phyloP scores from a whole-genome alignment of 1,140 invertebrate species.

The Hycleus cichorii region DNA sequence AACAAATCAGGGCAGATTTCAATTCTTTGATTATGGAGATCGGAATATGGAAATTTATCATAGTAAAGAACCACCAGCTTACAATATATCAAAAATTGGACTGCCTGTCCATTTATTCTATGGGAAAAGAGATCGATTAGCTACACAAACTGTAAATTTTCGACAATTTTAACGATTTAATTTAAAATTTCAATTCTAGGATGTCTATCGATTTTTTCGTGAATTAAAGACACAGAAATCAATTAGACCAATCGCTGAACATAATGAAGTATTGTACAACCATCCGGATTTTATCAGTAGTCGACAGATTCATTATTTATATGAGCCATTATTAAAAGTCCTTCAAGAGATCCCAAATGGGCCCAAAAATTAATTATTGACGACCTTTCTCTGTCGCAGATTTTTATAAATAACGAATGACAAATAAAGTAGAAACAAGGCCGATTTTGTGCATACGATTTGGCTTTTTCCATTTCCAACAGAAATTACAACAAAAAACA shows the following conservation, averaged over 20 bases:
- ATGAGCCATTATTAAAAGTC: no score
- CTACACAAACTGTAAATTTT: not conserved
- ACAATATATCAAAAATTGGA: not conserved
- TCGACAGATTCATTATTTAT: no score
- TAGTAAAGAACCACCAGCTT: not conserved
- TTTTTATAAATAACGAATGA: no score
- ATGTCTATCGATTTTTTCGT: not conserved
- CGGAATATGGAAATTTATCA: not conserved
- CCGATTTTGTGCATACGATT: no score
- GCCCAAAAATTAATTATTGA: no score
- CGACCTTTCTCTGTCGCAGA: no score
- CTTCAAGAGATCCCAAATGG: no score
- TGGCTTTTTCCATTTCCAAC: no score
- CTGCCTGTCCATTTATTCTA: conserved; percentile 7
- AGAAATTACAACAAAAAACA: no score
- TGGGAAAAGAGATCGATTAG: not conserved
- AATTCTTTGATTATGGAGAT: conserved; percentile 1
- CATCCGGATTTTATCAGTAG: no score
- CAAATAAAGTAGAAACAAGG: no score
- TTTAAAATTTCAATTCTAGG: not conserved
- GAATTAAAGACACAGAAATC: not conserved
- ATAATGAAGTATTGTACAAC: no score
- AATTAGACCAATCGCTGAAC: not conserved
- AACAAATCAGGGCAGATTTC: not conserved
- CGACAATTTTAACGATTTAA: not conserved